Percentiles rank a stretch among this genome's conserved stretches.
Conservation (phyloP, 2,113 vertebrate species). For the Elaphurus davidianus region DNA sequence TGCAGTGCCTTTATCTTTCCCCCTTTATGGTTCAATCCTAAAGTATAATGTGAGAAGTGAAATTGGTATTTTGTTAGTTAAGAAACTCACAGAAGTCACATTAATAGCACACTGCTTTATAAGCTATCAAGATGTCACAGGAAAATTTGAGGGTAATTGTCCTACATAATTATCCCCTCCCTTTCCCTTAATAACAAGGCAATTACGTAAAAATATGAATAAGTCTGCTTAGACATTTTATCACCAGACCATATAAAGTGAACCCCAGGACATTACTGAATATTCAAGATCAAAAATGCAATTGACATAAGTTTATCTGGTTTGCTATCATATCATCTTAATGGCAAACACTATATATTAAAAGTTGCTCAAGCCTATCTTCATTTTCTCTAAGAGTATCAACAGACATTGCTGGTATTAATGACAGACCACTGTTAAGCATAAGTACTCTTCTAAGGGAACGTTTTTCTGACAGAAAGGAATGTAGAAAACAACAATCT, state of each 20-base stretch:
- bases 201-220: not conserved
- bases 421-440: not conserved
- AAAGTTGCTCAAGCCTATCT: not conserved
- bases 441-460: not conserved
- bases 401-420: not conserved
- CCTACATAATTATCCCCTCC: not conserved
- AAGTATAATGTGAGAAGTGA: slow-evolving; percentile 23
- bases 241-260: not conserved
- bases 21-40: slow-evolving; percentile 2
- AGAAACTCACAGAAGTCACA: not conserved
- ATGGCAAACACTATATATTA: not conserved
- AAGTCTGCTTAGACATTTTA: not conserved
- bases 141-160: slow-evolving; percentile 16
- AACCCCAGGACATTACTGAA: not conserved
- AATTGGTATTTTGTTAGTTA: slow-evolving; percentile 45
- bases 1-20: not conserved
- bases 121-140: slow-evolving; percentile 24
- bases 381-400: not conserved
- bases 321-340: not conserved
- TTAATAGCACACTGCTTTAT: slow-evolving; percentile 4
- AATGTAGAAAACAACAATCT: not conserved
- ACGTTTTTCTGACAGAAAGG: not conserved
- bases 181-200: not conserved
- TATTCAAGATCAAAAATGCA: not conserved
- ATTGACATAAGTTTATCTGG: not conserved